phyloP scores from a whole-genome alignment of 1,140 invertebrate genomes.

The Euura saliciscinereae region DNA sequence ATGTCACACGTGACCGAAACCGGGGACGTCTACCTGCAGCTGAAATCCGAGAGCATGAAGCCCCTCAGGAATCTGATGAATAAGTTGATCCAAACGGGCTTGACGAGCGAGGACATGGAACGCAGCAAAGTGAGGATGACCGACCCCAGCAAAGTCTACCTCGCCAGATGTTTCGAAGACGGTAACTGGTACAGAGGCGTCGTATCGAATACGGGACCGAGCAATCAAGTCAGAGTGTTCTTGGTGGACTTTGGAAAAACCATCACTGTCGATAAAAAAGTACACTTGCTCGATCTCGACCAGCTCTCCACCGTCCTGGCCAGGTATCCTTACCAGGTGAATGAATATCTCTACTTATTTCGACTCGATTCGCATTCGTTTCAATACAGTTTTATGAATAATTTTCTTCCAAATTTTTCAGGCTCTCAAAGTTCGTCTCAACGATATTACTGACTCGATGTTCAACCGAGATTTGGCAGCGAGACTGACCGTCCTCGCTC shows the following conservation, averaged over 20 bases:
- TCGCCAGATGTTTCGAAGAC: constrained; percentile 42
- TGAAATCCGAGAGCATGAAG: constrained; percentile 49
- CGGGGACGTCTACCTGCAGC: constrained; percentile 58
- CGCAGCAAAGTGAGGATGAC: constrained; percentile 30
- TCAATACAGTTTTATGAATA: too few relatives aligned
- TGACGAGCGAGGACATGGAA: constrained; percentile 29
- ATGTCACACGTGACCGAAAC: constrained; percentile 51
- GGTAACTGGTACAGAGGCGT: constrained; percentile 44
- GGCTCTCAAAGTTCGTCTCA: constrained; percentile 61
- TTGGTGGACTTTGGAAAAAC: constrained; percentile 58
- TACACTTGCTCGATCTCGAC: constrained; percentile 47
- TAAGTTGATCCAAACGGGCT: constrained; percentile 30
- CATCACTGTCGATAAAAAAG: constrained; percentile 34
- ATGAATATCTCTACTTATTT: not conserved
- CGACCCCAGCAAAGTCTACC: constrained; percentile 45
- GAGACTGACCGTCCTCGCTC: constrained; percentile 56
- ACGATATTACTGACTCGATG: constrained; percentile 56
- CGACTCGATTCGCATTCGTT: not conserved
- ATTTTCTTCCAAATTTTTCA: constrained; percentile 34
- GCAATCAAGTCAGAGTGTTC: constrained; percentile 41
- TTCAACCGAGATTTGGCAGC: constrained; percentile 52
- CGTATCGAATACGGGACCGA: constrained; percentile 25
- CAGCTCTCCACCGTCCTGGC: constrained; percentile 44
- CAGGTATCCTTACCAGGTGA: constrained; percentile 50
- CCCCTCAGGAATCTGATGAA: constrained; percentile 44